Evolutionary conservation across 2,797 vertebrate species (phyloP), one percentile per base, ranked within the genome.

Genomic region (Lemur catta): DNA sequence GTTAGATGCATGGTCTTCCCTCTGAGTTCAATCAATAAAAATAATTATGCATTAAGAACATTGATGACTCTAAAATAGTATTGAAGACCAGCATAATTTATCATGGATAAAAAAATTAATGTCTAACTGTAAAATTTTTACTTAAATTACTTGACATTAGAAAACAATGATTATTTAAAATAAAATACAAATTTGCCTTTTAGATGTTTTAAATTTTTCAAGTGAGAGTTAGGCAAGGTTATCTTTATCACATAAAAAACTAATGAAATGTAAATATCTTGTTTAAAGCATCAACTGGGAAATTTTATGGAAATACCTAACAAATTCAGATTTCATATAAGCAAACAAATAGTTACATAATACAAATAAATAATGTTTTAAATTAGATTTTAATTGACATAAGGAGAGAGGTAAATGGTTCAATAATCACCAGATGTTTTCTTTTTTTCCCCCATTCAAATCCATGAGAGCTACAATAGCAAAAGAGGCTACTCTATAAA

Each of bases 271-370:
- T 12, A 86, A 80, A 78, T 96, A 20, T 78, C 48, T 67, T 93
- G 18, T 59, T 78, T 94, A 89, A 95, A 93, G 18, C 11, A 94
- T 35, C 46, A 92, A 95, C 75, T 80, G 28, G 33, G 15, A 82
- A 92, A 89, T 84, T 93, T 93, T 87, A 38, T 55, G 81, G 38
- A 93, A 95, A 93, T 96, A 69, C 7, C 20, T 84, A 84, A 94
- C 63, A 93, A 91, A 88, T 43, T 87, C 38, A 94, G 33, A 89
- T 89, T 84, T 80, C 38, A 79, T 67, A 46, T 65, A 20, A 74
- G 4, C 67, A 17, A 93, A 71, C 41, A 79, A 84, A 61, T 81
- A n/a, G 1, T 63, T 80, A 94, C 35, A 15, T 38, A 48, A 63
- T 80, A 86, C 7, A 89, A 92, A 48, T 65, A 91, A 78, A 84